Conservation (phyloP, 2,888 invertebrate genomes). For the Microdon myrmicae region DNA sequence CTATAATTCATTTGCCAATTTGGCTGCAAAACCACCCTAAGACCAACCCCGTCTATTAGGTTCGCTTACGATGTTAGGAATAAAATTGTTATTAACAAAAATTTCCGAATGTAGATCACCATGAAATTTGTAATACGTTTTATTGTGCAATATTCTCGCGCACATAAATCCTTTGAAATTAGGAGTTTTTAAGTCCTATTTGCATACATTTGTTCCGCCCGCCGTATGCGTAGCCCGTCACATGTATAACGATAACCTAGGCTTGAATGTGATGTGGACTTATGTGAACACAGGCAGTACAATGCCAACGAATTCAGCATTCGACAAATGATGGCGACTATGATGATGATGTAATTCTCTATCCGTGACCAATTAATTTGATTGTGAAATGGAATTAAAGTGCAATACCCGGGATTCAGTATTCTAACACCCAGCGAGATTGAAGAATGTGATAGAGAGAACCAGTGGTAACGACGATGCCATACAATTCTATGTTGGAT, state of each 20-base stretch:
- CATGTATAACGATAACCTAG: background rate
- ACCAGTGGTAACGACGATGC: conserved; percentile 10
- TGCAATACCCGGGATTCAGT: conserved; percentile 59
- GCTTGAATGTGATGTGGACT: too few relatives aligned
- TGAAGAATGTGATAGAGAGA: conserved; percentile 9
- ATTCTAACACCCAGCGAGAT: too few relatives aligned
- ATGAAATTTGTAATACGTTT: conserved; percentile 37
- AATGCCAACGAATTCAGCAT: conserved; percentile 23
- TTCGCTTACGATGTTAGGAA: background rate
- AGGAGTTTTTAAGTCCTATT: conserved; percentile 42
- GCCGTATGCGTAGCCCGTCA: conserved; percentile 12
- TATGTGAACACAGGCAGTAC: conserved; percentile 9
- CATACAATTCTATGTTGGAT: conserved; percentile 9
- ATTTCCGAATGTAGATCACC: conserved; percentile 24
- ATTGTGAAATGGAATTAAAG: conserved; percentile 67
- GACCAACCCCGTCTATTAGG: conserved; percentile 5
- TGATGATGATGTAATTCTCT: conserved; percentile 59
- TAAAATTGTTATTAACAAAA: conserved; percentile 10
- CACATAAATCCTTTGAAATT: conserved; percentile 40
- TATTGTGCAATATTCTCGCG: conserved; percentile 41
- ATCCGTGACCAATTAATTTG: conserved; percentile 67
- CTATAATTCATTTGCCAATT: conserved; percentile 27
- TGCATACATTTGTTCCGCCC: conserved; percentile 51
- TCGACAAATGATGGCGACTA: conserved; percentile 37
- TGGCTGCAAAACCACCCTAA: background rate